Conservation (phyloP, 2,113 vertebrate species). For the Tautogolabrus adspersus region DNA sequence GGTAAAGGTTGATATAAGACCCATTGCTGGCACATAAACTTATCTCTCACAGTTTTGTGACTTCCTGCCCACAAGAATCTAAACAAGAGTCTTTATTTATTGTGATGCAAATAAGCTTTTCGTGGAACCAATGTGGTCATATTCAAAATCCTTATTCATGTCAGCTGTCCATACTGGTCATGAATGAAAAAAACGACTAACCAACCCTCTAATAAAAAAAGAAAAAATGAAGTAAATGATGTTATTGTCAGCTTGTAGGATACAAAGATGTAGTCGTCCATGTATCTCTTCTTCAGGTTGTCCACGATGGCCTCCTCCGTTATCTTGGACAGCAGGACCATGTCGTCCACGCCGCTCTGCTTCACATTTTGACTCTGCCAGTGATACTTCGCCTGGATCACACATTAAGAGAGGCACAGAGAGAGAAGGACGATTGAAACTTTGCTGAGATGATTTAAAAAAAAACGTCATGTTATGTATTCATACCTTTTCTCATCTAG, state of each 20-base stretch:
- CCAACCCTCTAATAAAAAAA: background rate
- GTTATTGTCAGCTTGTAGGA: conserved; percentile 69
- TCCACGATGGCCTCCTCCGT: conserved; percentile 94
- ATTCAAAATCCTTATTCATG: background rate
- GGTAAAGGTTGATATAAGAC: background rate
- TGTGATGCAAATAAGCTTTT: background rate
- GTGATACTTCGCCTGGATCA: conserved; percentile 92
- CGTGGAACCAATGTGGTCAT: background rate
- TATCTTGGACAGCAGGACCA: conserved; percentile 97
- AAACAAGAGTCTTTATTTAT: background rate
- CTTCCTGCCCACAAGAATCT: background rate
- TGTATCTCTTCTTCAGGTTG: conserved; percentile 96
- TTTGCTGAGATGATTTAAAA: background rate
- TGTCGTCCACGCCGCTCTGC: conserved; percentile 97
- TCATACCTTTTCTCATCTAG: no score
- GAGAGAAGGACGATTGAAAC: background rate
- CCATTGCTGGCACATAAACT: background rate
- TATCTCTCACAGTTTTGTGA: background rate
- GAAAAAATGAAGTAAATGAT: background rate
- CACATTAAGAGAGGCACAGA: conserved; percentile 1
- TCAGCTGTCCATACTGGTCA: background rate
- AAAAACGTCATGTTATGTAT: no score
- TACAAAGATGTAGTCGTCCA: conserved; percentile 99
- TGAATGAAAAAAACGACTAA: no score
- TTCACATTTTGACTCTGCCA: conserved; percentile 99